These are phyloP conservation scores for Dendroctonus ponderosae DNA, from an alignment of 1,140 invertebrate species.

Conservation along the genomic window DNA sequence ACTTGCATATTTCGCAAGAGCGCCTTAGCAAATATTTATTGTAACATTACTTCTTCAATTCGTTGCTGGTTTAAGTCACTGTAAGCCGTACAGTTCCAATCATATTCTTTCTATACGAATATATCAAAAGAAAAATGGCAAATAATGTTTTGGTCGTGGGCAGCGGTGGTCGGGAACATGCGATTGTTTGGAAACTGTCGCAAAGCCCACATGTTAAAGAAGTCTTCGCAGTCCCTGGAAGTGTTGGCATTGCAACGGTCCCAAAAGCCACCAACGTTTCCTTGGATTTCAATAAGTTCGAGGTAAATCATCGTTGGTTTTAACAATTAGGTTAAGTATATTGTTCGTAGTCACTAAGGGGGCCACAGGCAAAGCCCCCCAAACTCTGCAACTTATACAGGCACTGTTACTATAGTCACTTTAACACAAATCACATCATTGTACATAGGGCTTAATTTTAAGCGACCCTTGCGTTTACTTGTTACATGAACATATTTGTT, in stretches of 20 bases:
- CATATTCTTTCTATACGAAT: slow-evolving; percentile 31
- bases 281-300: slow-evolving; percentile 66
- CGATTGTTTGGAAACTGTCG: slow-evolving; percentile 86
- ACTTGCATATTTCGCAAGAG: background rate
- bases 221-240: slow-evolving; percentile 87
- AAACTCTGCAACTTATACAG: no score
- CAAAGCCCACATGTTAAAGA: slow-evolving; percentile 71
- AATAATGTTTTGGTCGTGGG: slow-evolving; percentile 81
- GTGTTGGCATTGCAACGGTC: slow-evolving; percentile 73
- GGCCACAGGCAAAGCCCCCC: no score
- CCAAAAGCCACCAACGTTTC: slow-evolving; percentile 65
- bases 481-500: no score
- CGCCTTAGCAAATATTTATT: no score
- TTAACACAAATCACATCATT: no score
- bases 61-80: background rate
- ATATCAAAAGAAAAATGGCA: slow-evolving; percentile 40
- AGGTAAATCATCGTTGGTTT: slow-evolving; percentile 57
- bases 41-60: background rate
- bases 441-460: no score
- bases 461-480: no score
- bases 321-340: background rate
- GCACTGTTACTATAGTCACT: no score
- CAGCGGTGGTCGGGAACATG: slow-evolving; percentile 93
- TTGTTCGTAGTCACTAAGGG: no score
- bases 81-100: background rate